These are phyloP conservation scores for Holacanthus passer DNA, from an alignment of 2,113 vertebrate species.

Conservation along the genomic window DNA sequence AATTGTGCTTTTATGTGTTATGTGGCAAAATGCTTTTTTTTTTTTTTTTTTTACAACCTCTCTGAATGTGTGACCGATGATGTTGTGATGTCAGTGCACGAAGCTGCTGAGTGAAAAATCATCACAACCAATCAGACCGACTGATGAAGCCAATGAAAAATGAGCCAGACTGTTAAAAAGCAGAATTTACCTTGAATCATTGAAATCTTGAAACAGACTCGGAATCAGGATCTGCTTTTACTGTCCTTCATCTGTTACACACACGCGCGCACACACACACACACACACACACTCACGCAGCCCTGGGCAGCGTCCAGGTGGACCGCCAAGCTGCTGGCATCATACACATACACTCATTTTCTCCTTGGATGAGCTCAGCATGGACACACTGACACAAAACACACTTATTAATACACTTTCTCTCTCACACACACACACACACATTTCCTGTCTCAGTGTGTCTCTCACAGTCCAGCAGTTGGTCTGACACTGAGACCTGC, in stretches of 20 bases:
- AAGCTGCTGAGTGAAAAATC: background rate
- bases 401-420: slow-evolving; percentile 39
- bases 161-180: background rate
- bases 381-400: slow-evolving; percentile 50
- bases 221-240: slow-evolving; percentile 32
- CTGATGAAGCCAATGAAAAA: background rate
- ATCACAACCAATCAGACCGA: background rate
- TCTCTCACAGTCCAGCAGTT: slow-evolving; percentile 46
- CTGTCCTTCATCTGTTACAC: slow-evolving; percentile 53
- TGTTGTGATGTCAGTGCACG: no score
- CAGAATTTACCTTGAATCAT: background rate
- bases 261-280: slow-evolving; percentile 26
- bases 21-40: no score
- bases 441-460: slow-evolving; percentile 41
- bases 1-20: no score
- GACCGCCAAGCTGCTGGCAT: slow-evolving; percentile 70
- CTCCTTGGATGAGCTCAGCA: slow-evolving; percentile 74
- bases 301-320: slow-evolving; percentile 76
- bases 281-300: slow-evolving; percentile 35
- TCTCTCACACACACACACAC: slow-evolving; percentile 21
- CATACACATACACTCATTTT: slow-evolving; percentile 73
- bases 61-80: background rate
- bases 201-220: slow-evolving; percentile 33
- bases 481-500: slow-evolving; percentile 52
- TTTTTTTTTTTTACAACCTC: no score